phyloP scores from a whole-genome alignment of 2,113 vertebrate species.

The Paracanthobrama guichenoti region DNA sequence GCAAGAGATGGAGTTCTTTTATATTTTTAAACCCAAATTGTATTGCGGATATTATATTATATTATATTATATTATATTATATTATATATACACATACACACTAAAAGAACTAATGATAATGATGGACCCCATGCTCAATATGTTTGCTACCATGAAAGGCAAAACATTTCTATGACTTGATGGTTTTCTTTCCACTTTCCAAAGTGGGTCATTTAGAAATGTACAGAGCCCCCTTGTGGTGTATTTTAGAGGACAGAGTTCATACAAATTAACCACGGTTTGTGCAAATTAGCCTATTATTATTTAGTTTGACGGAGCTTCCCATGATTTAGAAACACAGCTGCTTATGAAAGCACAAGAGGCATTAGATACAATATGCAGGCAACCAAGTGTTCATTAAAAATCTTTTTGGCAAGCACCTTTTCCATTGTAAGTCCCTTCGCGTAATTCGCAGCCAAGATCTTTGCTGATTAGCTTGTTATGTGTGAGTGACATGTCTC shows the following conservation, averaged over 20 bases:
- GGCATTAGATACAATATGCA: not conserved
- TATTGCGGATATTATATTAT: not conserved
- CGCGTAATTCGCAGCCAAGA: not conserved
- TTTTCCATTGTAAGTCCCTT: constrained; percentile 6
- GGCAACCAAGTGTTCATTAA: constrained; percentile 29
- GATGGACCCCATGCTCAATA: too few species aligned
- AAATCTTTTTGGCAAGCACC: constrained; percentile 19
- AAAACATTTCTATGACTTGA: not conserved
- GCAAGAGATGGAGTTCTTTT: not conserved
- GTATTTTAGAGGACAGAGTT: constrained; percentile 3
- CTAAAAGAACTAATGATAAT: too few species aligned
- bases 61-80: too few species aligned
- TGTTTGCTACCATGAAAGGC: not conserved
- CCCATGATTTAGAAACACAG: constrained; percentile 14
- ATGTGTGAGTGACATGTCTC: constrained; percentile 36
- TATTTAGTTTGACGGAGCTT: not conserved
- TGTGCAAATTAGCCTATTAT: constrained; percentile 24
- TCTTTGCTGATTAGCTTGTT: constrained; percentile 48
- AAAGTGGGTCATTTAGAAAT: not conserved
- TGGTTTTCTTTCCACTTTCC: not conserved
- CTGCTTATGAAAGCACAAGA: constrained; percentile 20
- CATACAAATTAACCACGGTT: constrained; percentile 9
- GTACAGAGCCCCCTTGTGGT: constrained; percentile 39
- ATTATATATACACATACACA: too few species aligned
- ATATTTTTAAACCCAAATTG: not conserved